Evolutionary conservation across 2,888 invertebrate species (phyloP), one percentile per base, ranked within the genome.

Genomic region (Latrodectus hesperus): DNA sequence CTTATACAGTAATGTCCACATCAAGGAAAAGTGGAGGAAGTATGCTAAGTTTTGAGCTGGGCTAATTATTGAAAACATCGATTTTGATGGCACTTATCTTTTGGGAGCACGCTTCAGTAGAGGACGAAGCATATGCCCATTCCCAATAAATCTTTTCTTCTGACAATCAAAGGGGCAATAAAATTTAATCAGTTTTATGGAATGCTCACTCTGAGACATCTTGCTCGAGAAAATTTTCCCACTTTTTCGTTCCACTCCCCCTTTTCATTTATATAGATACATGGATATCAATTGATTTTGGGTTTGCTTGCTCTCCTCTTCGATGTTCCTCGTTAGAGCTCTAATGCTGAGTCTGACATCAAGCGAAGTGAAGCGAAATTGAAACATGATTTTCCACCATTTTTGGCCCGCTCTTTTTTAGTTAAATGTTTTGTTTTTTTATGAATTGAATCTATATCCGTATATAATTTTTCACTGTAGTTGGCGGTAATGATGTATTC

Each of bases 51-150:
- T 81, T 75, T 74, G 70, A 55, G 52, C 80, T 38, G 60, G 55
- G 86, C 86, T 81, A 86, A 86, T 86, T 86, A 86, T 81, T 86
- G 86, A 86, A 86, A 60, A 52, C 86, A 86, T 81, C 86, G 86
- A 86, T 86, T 86, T 81, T 75, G 67, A 74, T 75, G 80, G 86
- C 75, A 86, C 86, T 86, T 86, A 86, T 86, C 86, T 86, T 71
- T 74, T 17, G 71, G 64, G 71, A 76, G 85, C 85, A 86, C 79
- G 86, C 86, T 76, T 81, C 80, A 75, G 80, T 76, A 81, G 65
- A 75, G 64, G 64, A 70, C 49, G 79, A 75, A 70, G 79, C 85
- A 84, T 77, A 78, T 84, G 84, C 73, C 64, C 77, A 84, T 78
- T 77, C 79, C 72, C 81, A 86, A 86, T 86, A 86, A 86, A 86